phyloP scores from a whole-genome alignment of 2,888 invertebrate genomes.

The Tetheella fluctuosa region DNA sequence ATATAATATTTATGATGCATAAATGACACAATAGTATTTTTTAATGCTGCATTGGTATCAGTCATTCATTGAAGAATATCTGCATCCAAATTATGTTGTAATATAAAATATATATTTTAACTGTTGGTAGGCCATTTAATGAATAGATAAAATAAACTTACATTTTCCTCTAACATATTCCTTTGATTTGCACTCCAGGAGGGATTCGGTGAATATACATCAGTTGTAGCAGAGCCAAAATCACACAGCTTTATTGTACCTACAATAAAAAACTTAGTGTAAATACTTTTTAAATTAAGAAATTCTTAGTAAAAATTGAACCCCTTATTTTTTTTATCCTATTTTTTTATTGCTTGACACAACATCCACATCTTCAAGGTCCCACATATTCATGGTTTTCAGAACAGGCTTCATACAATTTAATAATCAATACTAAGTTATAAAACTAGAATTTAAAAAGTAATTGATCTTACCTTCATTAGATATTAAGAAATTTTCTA shows the following conservation, averaged over 20 bases:
- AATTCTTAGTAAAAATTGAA: no score
- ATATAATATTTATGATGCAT: background rate
- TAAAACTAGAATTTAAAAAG: slow-evolving; percentile 14
- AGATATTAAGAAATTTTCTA: slow-evolving; percentile 96
- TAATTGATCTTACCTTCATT: slow-evolving; percentile 86
- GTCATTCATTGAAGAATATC: background rate
- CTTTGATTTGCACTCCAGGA: slow-evolving; percentile 97
- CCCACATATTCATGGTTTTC: no score
- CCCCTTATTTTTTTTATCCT: no score
- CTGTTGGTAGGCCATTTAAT: no score
- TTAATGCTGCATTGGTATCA: background rate
- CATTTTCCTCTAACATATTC: slow-evolving; percentile 96
- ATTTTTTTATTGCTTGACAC: no score
- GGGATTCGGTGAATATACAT: slow-evolving; percentile 91
- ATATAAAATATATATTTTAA: background rate
- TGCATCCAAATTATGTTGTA: background rate
- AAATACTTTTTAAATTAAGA: background rate
- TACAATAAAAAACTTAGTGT: slow-evolving; percentile 36
- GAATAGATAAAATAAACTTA: slow-evolving; percentile 63
- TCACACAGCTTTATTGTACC: slow-evolving; percentile 96
- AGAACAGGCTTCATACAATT: background rate
- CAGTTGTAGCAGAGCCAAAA: slow-evolving; percentile 97
- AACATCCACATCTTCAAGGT: no score
- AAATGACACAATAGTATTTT: background rate
- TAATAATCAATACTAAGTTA: background rate